Evolutionary conservation across 2,797 vertebrate species (phyloP).

Genomic region (Arremon brunneinucha): DNA sequence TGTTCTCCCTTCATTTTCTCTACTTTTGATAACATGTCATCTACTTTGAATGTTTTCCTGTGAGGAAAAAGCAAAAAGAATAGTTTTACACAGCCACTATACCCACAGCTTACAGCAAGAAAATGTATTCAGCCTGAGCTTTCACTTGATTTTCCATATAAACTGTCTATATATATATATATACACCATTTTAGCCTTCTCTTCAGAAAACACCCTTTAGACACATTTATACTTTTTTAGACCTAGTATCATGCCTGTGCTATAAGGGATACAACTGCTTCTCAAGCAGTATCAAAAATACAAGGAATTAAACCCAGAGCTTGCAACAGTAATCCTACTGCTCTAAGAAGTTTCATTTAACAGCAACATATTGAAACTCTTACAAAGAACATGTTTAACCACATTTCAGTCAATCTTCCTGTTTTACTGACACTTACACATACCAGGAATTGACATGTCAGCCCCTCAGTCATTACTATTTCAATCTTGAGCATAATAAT

Average conservation of each 20-base stretch:
- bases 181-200: neutral
- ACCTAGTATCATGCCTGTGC: fast-evolving
- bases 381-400: neutral
- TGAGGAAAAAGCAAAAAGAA: conserved; percentile 40
- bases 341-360: neutral
- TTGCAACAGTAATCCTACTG: neutral
- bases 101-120: neutral
- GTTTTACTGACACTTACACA: neutral
- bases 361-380: neutral
- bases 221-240: neutral
- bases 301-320: neutral
- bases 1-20: conserved; percentile 97
- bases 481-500: neutral
- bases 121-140: neutral
- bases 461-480: neutral
- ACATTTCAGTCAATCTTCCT: neutral
- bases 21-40: conserved; percentile 93
- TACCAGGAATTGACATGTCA: neutral
- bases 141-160: neutral
- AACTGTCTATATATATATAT: neutral
- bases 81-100: neutral
- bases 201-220: neutral
- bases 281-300: neutral
- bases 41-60: conserved; percentile 97
- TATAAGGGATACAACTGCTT: neutral